Evolutionary conservation across 64 coral and sea anemone species (phyloP), one percentile per base, ranked within the genome.

Genomic region (Cladopsammia gracilis): DNA sequence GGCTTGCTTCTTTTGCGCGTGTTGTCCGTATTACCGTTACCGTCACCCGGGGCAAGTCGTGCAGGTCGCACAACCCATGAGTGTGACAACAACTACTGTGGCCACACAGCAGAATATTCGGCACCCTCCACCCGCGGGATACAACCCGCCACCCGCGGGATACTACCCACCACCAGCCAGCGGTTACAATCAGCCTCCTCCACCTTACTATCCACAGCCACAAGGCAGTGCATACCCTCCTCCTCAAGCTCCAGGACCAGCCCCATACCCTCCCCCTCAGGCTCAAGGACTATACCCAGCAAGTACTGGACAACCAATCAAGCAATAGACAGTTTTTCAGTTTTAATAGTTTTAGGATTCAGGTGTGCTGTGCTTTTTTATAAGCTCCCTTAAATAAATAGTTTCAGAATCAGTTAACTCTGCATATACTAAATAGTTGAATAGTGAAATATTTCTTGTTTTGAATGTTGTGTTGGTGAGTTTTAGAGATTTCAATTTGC

Each of bases 21-120:
- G 80, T 67, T 84, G 80, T 9, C 80, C 80, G 16, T 67, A 10
- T 20, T 84, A 84, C 80, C 62, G 80, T 26, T 6, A 68, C 22
- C 80, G 80, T 49, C 18, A 64, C 11, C 18, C 60, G 3, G 60
- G 80, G 3, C 6, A 43, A 49, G 62, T 49, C 2, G 58, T 84
- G 1, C 18, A 67, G 3, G 48, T 59, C 1, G 60, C 44, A 24
- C 60, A 49, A 42, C 2, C 58, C 24, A 34, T 34, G 34, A 2
- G 34, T 0, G 2, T 2, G 34, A 78, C 48, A 25, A 50, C 48
- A 2, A 56, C 75, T 25, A 25, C 23, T 5, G 8, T 20, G 76
- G 6, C 11, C n/a, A 60, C 52, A 19, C 4, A 18, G 43, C 7
- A 34, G 24, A n/a, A 34, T 13, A 24, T 79, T 58, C 75, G 56